Evolutionary conservation across 1,140 invertebrate species (phyloP), one percentile per base, ranked within the genome.

Genomic region (Drosophila lowei): DNA sequence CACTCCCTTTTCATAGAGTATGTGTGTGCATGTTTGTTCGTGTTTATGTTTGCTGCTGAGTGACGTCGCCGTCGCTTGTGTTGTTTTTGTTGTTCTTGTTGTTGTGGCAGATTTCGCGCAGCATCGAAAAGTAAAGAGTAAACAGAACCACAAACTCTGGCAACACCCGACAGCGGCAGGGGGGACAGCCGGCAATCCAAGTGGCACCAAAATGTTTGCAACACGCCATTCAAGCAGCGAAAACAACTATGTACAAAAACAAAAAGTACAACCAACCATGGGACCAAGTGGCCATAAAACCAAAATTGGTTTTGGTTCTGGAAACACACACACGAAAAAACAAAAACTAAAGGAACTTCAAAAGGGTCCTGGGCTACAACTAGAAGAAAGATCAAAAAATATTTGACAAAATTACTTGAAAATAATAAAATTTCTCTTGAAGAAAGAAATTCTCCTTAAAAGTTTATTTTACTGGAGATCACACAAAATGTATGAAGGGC

Each of bases 71-170:
- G 34, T 5, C 34, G 34, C 2, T 30, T 3, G 2, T 25, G 23
- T 25, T 25, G 23, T 25, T 25, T 5, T 5, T 30, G 28, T 30
- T 30, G 28, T 30, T 30, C 28, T 11, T 38, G 34, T 38, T 38
- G 61, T 79, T 65, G 75, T 71, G 77, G 79, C 71, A 61, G 57
- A 84, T 85, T 79, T 85, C 44, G 65, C 72, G 54, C 48, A 66
- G 30, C 68, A 71, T 63, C 47, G 80, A 75, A 83, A 83, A 79
- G 66, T 79, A 83, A 83, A 78, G 57, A 63, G 63, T 43, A 38
- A 49, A 38, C 48, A 49, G 18, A 53, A 21, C 48, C 16, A n/a
- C 49, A 44, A 46, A n/a, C 34, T 38, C 34, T 38, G 11, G 34
- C 34, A 38, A 38, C 34, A 13, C 11, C 34, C 11, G 34, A 38